Conservation (phyloP, 1,140 invertebrate species). For the Lucilia sericata region DNA sequence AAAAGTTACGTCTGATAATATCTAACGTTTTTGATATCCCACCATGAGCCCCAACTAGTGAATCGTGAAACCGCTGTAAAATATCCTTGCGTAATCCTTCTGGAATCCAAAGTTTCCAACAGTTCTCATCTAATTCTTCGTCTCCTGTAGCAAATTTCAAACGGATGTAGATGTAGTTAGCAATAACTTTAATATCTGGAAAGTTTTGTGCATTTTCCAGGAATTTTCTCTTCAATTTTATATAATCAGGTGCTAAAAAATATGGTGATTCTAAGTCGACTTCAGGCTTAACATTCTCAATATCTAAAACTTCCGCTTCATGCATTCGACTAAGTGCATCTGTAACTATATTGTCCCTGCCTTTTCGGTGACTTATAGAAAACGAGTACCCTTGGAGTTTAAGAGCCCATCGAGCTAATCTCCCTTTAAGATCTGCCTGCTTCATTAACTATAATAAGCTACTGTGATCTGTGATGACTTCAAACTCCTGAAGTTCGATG, state of each 20-base stretch:
- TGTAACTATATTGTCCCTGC: slow-evolving; percentile 34
- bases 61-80: not conserved
- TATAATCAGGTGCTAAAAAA: not conserved
- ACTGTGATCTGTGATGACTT: slow-evolving; percentile 41
- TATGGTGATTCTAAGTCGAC: not conserved
- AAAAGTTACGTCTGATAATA: not conserved
- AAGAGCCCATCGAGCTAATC: slow-evolving; percentile 38
- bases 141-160: not conserved
- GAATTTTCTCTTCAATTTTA: not conserved
- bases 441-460: slow-evolving; percentile 56
- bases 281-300: not conserved
- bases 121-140: not conserved
- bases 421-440: slow-evolving; percentile 60
- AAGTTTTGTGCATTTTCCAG: not conserved
- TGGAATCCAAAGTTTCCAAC: slow-evolving; percentile 3
- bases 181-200: slow-evolving; percentile 15
- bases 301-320: not conserved
- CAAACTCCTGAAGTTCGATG: not conserved
- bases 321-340: slow-evolving; percentile 34
- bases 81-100: not conserved
- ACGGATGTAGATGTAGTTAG: not conserved
- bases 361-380: slow-evolving; percentile 25
- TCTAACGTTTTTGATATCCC: slow-evolving; percentile 10
- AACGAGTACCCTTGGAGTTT: not conserved
- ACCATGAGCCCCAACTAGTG: not conserved